Evolutionary conservation across 2,113 vertebrate species (phyloP).

Genomic region (Camelus bactrianus): DNA sequence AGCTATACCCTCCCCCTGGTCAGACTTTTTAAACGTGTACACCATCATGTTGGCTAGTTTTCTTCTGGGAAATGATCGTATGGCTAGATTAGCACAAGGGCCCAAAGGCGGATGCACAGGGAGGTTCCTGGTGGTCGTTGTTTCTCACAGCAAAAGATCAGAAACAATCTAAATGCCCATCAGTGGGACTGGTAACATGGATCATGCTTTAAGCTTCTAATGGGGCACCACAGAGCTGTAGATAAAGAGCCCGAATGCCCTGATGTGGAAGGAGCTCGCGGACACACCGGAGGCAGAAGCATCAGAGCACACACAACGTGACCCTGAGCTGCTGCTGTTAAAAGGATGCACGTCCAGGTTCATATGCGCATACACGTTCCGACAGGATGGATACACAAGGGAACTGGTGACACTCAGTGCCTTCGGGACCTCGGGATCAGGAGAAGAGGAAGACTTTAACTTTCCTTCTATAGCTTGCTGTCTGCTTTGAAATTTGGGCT

Average conservation of each 20-base stretch:
- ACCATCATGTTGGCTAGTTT: background rate
- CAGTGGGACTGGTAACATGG: background rate
- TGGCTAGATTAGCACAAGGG: background rate
- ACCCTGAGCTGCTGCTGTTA: background rate
- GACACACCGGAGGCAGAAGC: background rate
- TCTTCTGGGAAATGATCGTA: background rate
- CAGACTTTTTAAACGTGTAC: background rate
- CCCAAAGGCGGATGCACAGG: background rate
- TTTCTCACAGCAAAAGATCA: background rate
- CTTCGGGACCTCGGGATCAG: background rate
- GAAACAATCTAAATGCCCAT: background rate
- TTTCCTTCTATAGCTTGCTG: background rate
- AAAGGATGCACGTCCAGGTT: accelerated
- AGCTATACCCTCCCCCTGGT: too few species aligned
- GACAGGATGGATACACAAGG: too few species aligned
- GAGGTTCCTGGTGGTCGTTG: background rate
- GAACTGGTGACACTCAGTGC: too few species aligned
- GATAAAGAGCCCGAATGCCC: background rate
- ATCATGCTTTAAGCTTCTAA: background rate
- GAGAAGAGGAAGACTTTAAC: background rate
- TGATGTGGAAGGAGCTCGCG: background rate
- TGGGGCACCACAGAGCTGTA: accelerated
- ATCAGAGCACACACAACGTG: background rate
- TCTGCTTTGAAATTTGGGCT: background rate
- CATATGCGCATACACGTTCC: accelerated